Conservation (phyloP, 2,888 invertebrate species). For the Plemyria rubiginata region DNA sequence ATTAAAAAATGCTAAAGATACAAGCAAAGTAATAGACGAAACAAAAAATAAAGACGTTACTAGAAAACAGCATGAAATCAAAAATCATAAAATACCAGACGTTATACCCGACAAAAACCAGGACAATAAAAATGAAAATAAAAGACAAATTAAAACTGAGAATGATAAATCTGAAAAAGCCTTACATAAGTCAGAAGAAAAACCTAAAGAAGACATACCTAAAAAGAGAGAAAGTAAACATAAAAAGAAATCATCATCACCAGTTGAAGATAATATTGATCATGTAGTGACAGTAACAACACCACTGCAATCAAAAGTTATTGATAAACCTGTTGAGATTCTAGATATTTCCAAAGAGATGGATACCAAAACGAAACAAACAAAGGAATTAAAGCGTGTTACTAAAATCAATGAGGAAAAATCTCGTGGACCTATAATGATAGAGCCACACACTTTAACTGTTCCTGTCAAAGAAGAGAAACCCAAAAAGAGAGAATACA, state of each 20-base stretch:
- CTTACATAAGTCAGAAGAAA: constrained; percentile 4
- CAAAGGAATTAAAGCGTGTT: constrained; percentile 26
- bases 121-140: neutral
- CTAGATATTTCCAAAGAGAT: constrained; percentile 5
- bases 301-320: constrained; percentile 23
- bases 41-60: constrained; percentile 5
- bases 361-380: constrained; percentile 13
- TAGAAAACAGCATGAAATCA: constrained; percentile 6
- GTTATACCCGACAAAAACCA: constrained; percentile 4
- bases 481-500: constrained; percentile 23
- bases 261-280: constrained; percentile 3
- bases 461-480: constrained; percentile 26
- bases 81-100: neutral
- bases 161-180: neutral
- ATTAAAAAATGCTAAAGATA: constrained; percentile 47
- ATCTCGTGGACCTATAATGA: constrained; percentile 25
- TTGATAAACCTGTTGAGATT: constrained; percentile 10
- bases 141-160: constrained; percentile 15
- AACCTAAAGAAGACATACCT: constrained; percentile 7
- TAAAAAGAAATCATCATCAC: constrained; percentile 22
- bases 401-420: constrained; percentile 28
- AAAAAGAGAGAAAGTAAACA: constrained; percentile 18
- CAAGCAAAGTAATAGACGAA: constrained; percentile 18
- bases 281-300: neutral
- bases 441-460: constrained; percentile 26